phyloP scores from a whole-genome alignment of 2,113 vertebrate species.

The Halichoerus grypus region DNA sequence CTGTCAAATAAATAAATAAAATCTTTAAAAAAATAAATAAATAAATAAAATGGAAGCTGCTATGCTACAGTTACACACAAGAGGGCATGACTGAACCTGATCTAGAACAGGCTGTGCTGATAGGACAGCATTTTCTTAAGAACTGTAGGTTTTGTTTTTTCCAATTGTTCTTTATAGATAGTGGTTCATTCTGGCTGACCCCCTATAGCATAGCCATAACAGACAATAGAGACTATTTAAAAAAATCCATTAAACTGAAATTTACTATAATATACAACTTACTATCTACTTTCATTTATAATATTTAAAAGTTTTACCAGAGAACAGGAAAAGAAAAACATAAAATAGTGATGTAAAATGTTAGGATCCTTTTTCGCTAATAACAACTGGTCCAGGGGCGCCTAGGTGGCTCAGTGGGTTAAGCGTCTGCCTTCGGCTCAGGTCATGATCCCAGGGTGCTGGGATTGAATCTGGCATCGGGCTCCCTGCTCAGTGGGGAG shows the following conservation, averaged over 20 bases:
- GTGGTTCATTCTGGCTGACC: not conserved
- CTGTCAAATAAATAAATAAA: too few relatives aligned
- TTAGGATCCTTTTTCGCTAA: not conserved
- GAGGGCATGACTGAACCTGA: conserved; percentile 43
- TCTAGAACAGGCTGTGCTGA: not conserved
- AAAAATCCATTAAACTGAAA: not conserved
- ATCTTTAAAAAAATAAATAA: too few relatives aligned
- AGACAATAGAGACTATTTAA: not conserved
- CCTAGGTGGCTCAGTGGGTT: too few relatives aligned
- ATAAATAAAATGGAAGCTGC: not conserved
- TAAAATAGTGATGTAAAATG: not conserved
- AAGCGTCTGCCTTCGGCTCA: too few relatives aligned
- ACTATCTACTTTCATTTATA: not conserved
- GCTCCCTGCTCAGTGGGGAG: too few relatives aligned
- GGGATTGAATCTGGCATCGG: fast-evolving
- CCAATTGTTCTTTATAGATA: not conserved
- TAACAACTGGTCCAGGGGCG: not conserved
- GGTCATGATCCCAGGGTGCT: too few relatives aligned
- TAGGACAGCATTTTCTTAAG: not conserved
- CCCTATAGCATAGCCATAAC: not conserved
- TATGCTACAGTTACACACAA: not conserved
- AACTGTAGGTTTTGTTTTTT: conserved; percentile 21
- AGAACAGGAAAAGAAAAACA: not conserved
- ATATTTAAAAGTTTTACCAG: not conserved
- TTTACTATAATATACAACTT: not conserved